Conservation (phyloP, 2,797 vertebrate genomes). For the Orestias chungarensis region DNA sequence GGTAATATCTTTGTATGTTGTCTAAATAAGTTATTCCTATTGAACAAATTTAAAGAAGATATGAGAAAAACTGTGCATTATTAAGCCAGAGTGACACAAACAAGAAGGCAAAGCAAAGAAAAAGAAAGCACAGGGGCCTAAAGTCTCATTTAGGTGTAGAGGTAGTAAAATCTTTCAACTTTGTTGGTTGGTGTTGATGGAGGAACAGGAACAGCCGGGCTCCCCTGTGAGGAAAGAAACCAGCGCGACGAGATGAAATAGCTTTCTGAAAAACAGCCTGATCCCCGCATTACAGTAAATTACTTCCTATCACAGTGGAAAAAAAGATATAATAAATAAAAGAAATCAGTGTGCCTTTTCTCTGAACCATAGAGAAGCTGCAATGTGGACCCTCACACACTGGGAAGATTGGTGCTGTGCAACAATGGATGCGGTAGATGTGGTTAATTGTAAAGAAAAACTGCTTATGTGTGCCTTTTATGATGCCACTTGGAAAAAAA, state of each 20-base stretch:
- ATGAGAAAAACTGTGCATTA: conserved; percentile 12
- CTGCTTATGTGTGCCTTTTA: conserved; percentile 41
- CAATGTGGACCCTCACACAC: conserved; percentile 35
- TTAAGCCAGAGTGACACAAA: conserved; percentile 5
- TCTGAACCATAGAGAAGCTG: conserved; percentile 35
- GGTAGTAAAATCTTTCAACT: conserved; percentile 49
- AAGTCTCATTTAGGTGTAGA: conserved; percentile 57
- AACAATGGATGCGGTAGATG: conserved; percentile 56
- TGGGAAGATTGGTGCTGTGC: conserved; percentile 49
- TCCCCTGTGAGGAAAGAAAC: conserved; percentile 59
- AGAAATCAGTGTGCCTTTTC: conserved; percentile 69
- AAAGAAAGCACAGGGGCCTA: conserved; percentile 32
- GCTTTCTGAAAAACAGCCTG: conserved; percentile 66
- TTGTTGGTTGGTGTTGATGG: conserved; percentile 52
- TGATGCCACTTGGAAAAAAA: conserved; percentile 46
- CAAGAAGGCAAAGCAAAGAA: conserved; percentile 11
- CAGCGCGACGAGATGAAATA: conserved; percentile 55
- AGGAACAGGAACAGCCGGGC: conserved; percentile 62
- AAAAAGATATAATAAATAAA: conserved; percentile 67
- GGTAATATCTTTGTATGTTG: background rate
- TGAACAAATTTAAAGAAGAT: background rate
- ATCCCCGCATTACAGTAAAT: conserved; percentile 72
- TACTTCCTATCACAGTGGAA: conserved; percentile 59
- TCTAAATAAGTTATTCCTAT: background rate
- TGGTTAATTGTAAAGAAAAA: conserved; percentile 56